Percentiles rank a stretch among this genome's conserved stretches.
Evolutionary conservation across 2,888 invertebrate genomes (phyloP).

Genomic region (Corythucha ciliata): DNA sequence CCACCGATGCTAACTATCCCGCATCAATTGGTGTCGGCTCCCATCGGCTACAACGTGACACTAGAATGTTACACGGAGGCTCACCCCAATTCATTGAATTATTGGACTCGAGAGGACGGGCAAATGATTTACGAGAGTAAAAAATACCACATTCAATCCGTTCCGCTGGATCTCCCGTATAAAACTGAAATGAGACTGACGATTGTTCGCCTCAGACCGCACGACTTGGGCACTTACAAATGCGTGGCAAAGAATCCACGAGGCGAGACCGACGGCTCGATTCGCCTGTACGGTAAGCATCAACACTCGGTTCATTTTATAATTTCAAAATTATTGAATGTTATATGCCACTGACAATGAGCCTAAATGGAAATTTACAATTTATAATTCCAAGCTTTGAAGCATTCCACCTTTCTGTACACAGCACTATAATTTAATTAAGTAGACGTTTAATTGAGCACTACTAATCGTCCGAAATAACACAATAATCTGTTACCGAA

Average conservation of each 20-base stretch:
- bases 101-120: constrained; percentile 79
- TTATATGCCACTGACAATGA: too few species aligned
- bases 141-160: constrained; percentile 54
- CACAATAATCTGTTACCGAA: background rate
- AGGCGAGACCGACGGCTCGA: constrained; percentile 82
- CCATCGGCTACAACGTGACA: constrained; percentile 70
- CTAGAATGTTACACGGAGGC: constrained; percentile 85
- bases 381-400: too few species aligned
- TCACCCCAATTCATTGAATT: constrained; percentile 81
- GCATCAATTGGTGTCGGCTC: constrained; percentile 79
- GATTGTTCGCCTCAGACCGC: constrained; percentile 60
- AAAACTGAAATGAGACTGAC: constrained; percentile 81
- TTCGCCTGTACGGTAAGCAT: constrained; percentile 71
- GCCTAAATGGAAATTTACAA: too few species aligned
- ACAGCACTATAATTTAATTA: background rate
- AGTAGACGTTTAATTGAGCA: too few species aligned
- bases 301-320: background rate
- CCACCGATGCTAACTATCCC: constrained; percentile 89
- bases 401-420: background rate
- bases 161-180: constrained; percentile 46
- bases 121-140: constrained; percentile 79
- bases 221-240: constrained; percentile 80
- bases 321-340: too few species aligned
- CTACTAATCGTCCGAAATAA: too few species aligned
- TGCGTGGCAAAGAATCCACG: constrained; percentile 84